Evolutionary conservation across 2,113 vertebrate species (phyloP), one percentile per base, ranked within the genome.

Genomic region (Sprattus sprattus): DNA sequence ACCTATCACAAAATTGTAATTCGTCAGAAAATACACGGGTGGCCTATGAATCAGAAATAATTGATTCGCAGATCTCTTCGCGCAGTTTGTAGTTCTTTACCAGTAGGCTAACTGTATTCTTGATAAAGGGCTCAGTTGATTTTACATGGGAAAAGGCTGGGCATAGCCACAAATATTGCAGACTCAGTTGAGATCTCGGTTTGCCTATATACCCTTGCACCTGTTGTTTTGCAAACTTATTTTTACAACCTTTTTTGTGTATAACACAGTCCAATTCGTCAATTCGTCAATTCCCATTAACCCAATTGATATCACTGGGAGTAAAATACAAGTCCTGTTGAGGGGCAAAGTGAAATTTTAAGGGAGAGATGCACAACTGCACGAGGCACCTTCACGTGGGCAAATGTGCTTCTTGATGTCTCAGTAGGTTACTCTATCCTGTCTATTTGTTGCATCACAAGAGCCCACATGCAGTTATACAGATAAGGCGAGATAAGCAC

Each of bases 161-260:
- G 20, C 60, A 25, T 3, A 64, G 6, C 6, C 10, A 8, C 22
- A 67, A 8, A 39, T 78, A 16, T 13, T 39, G 71, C 32, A 39
- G 32, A 1, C 28, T 78, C 71, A 16, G 39, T 5, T 78, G 4
- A 78, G 39, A 10, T 39, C 71, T 39, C 64, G 8, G 28, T 11
- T 44, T 32, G 71, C 71, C 28, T 39, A 11, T 11, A 10, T 78
- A 78, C 25, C 0, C 28, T 44, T 32, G 13, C 71, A 78, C 71
- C 71, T 78, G 71, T 44, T 78, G 71, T 78, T 39, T 78, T 78
- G 71, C 71, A 5, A 78, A 78, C 71, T 78, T 78, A 75, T 78
- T 78, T 16, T 4, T 39, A 4, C 32, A 39, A 32, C 13, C 20
- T 78, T 15, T 15, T 39, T 3, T 39, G 71, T 78, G 71, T 32